Evolutionary conservation across 2,113 vertebrate genomes (phyloP).

Genomic region (Onychostruthus taczanowskii): DNA sequence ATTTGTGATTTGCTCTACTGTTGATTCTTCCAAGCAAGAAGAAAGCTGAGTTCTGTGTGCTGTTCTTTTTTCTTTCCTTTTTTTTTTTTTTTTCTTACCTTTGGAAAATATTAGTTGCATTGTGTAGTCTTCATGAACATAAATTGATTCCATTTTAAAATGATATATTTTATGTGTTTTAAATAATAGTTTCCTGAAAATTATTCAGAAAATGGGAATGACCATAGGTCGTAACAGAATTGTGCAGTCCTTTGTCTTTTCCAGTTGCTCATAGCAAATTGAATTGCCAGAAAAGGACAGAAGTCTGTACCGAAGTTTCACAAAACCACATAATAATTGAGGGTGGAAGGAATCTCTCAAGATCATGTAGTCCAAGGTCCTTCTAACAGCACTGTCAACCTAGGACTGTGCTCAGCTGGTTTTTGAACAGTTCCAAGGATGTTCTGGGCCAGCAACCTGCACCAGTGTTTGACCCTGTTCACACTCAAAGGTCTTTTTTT

Average conservation of each 20-base stretch:
- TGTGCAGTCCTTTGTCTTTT: not conserved
- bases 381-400: not conserved
- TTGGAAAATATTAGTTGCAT: not conserved
- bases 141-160: not conserved
- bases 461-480: not conserved
- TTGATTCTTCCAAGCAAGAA: not conserved
- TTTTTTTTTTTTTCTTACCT: not conserved
- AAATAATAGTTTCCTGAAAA: not conserved
- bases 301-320: not conserved
- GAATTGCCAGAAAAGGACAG: not conserved
- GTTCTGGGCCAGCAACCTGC: not conserved
- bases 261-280: not conserved
- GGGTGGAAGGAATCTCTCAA: not conserved
- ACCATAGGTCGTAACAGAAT: not conserved
- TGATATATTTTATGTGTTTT: not conserved
- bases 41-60: not conserved
- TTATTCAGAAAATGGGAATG: not conserved
- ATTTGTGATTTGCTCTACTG: slow-evolving; percentile 22
- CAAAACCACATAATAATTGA: not conserved
- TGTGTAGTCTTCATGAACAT: not conserved
- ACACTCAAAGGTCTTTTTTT: not conserved
- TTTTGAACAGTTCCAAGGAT: not conserved
- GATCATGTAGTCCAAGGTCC: not conserved
- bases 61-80: not conserved
- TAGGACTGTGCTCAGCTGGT: not conserved